phyloP scores from a whole-genome alignment of 2,113 vertebrate genomes.

The Tragulus kanchil region DNA sequence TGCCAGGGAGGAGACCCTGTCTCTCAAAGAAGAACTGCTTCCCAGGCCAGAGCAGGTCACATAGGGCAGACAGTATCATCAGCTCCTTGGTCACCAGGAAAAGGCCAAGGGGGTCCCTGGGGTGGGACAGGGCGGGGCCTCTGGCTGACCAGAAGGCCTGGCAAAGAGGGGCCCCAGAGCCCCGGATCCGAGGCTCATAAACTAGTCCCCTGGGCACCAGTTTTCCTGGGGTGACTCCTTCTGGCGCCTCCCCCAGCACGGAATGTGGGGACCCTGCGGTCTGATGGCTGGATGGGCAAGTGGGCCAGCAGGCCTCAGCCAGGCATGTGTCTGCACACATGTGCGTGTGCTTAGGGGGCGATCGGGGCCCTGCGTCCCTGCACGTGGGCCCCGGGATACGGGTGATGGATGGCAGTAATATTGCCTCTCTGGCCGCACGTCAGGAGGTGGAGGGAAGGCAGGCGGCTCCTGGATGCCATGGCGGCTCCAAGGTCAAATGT shows the following conservation, averaged over 20 bases:
- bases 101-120: accelerated
- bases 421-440: background rate
- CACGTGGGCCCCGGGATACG: background rate
- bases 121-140: accelerated
- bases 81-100: background rate
- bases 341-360: background rate
- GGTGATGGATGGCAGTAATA: background rate
- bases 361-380: background rate
- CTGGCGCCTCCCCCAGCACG: background rate
- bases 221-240: background rate
- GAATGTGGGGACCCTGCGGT: too few relatives aligned
- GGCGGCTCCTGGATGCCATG: background rate
- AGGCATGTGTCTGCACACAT: background rate
- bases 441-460: background rate
- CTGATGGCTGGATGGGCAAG: background rate
- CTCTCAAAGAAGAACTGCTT: background rate
- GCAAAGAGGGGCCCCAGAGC: background rate
- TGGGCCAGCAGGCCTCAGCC: background rate
- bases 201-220: background rate
- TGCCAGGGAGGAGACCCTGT: background rate
- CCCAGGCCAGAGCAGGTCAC: accelerated
- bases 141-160: accelerated
- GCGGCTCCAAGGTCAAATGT: background rate
- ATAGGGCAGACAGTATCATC: background rate
- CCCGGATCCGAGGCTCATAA: accelerated